phyloP scores from a whole-genome alignment of 2,888 invertebrate species.

The Gerris lacustris region DNA sequence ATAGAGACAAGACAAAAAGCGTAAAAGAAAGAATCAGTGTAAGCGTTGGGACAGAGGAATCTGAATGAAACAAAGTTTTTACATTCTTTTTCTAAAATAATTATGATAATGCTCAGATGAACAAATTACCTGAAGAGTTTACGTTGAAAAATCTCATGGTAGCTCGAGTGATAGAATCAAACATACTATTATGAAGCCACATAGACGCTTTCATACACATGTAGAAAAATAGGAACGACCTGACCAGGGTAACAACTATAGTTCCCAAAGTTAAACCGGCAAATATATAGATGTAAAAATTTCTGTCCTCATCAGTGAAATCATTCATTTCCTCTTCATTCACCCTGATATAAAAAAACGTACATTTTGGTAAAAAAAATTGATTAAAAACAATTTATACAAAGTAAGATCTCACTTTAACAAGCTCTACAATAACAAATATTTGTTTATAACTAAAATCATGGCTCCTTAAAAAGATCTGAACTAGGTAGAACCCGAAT shows the following conservation, averaged over 20 bases:
- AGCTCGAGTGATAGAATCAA: slow-evolving; percentile 63
- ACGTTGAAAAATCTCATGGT: slow-evolving; percentile 80
- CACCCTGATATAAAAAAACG: neutral
- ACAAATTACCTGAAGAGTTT: slow-evolving; percentile 58
- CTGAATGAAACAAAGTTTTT: no score
- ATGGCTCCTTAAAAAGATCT: no score
- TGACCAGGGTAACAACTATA: slow-evolving; percentile 43
- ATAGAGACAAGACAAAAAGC: no score
- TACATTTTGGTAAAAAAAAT: neutral
- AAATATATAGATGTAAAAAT: slow-evolving; percentile 45
- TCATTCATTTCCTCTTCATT: neutral
- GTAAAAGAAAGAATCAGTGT: no score
- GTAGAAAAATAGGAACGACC: slow-evolving; percentile 57
- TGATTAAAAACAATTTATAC: no score
- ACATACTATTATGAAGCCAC: slow-evolving; percentile 74
- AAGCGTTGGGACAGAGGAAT: no score
- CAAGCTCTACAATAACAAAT: no score
- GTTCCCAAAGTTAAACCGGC: slow-evolving; percentile 42
- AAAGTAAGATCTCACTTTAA: no score
- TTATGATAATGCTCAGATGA: no score
- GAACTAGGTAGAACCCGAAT: no score
- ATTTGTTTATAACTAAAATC: no score
- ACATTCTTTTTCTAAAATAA: no score
- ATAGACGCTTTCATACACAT: slow-evolving; percentile 68
- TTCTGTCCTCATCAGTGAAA: slow-evolving; percentile 6